Percentiles rank a stretch among this genome's conserved stretches.
Conservation (phyloP, 2,113 vertebrate genomes). For the Sebastes fasciatus region DNA sequence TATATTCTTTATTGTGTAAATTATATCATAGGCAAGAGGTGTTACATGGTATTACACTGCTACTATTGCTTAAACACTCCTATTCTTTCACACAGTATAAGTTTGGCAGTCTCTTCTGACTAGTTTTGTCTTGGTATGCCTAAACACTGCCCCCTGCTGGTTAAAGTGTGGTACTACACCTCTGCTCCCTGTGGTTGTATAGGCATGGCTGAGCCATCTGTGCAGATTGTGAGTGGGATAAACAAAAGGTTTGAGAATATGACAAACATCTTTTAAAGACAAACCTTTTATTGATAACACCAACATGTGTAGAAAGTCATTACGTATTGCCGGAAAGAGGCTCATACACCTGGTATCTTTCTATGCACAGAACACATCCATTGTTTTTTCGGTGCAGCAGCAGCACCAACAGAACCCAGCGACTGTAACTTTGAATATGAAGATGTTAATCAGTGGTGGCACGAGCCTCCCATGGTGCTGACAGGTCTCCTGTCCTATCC, state of each 20-base stretch:
- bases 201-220: slow-evolving; percentile 12
- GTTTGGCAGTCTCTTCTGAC: not conserved
- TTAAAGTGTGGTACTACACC: not conserved
- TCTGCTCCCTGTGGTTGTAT: not conserved
- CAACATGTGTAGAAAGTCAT: slow-evolving; percentile 3
- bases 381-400: not conserved
- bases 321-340: not conserved
- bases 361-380: not conserved
- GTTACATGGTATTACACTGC: not conserved
- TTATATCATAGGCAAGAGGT: not conserved
- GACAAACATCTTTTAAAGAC: not conserved
- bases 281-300: slow-evolving; percentile 37
- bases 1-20: not conserved
- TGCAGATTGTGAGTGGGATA: slow-evolving; percentile 9
- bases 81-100: not conserved
- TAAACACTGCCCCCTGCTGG: slow-evolving; percentile 64
- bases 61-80: not conserved
- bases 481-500: slow-evolving; percentile 35
- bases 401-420: not conserved
- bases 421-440: slow-evolving; percentile 36
- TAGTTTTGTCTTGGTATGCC: not conserved
- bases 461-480: slow-evolving; percentile 40
- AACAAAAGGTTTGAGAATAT: not conserved
- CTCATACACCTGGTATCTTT: not conserved
- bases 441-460: slow-evolving; percentile 54